phyloP scores from a whole-genome alignment of 2,888 invertebrate genomes.

The Chorisops tibialis region DNA sequence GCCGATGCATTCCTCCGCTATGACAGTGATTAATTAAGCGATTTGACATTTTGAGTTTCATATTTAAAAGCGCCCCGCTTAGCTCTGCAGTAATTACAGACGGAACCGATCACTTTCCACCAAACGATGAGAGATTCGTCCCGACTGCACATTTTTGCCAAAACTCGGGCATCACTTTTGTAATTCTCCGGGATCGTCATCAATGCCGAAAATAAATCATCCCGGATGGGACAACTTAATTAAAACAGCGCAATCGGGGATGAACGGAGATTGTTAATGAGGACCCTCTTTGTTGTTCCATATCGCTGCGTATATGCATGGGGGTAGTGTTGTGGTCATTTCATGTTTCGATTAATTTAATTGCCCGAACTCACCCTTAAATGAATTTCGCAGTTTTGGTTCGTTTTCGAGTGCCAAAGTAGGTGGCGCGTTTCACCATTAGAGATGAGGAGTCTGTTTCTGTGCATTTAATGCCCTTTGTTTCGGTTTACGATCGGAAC shows the following conservation, averaged over 20 bases:
- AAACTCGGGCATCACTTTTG: neutral
- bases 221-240: constrained; percentile 27
- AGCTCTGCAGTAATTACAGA: neutral
- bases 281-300: neutral
- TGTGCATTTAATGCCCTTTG: constrained; percentile 25
- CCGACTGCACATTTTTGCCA: constrained; percentile 4
- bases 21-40: constrained; percentile 32
- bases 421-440: neutral
- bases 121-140: neutral
- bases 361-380: constrained; percentile 28
- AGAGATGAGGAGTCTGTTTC: neutral
- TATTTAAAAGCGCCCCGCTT: constrained; percentile 15
- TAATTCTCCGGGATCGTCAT: constrained; percentile 7
- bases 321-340: constrained; percentile 10
- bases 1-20: constrained; percentile 15
- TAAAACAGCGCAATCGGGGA: constrained; percentile 19
- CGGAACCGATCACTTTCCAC: neutral
- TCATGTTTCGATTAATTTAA: constrained; percentile 32
- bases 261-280: neutral
- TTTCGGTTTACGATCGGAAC: constrained; percentile 28
- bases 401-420: neutral
- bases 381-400: constrained; percentile 11
- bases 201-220: constrained; percentile 27
- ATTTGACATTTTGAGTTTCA: constrained; percentile 16
- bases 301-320: neutral